Percentiles rank a stretch among this genome's conserved stretches.
Conservation (phyloP, 2,113 vertebrate genomes). For the Psittacara wagleri region DNA sequence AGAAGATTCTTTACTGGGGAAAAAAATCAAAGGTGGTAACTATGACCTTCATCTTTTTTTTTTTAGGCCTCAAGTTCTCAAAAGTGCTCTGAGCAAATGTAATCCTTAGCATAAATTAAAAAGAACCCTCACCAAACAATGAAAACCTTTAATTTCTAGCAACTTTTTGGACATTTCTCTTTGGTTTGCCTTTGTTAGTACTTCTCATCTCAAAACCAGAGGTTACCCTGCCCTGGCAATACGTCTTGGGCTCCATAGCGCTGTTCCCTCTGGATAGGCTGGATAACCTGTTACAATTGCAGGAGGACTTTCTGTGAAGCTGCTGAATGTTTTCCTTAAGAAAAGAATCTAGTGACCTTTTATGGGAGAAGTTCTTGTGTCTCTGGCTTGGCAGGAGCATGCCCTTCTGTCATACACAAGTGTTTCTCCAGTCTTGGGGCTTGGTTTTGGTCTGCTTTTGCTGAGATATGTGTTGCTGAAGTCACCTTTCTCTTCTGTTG, state of each 20-base stretch:
- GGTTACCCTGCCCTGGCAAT: background rate
- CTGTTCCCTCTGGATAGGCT: background rate
- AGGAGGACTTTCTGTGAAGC: background rate
- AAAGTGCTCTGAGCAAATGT: background rate
- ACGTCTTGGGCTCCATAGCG: rapidly evolving
- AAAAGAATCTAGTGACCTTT: background rate
- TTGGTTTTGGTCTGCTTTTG: background rate
- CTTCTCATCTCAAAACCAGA: background rate
- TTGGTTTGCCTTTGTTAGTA: background rate
- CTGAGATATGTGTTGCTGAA: background rate
- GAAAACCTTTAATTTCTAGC: background rate
- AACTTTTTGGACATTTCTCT: background rate
- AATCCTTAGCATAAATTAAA: background rate
- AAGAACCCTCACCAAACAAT: background rate
- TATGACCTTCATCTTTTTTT: background rate
- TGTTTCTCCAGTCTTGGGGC: background rate
- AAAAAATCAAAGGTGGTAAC: background rate
- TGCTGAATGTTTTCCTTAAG: background rate
- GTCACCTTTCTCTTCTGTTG: background rate
- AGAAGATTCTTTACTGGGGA: background rate
- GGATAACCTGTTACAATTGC: rapidly evolving
- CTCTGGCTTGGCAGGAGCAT: background rate
- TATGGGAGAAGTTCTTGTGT: background rate
- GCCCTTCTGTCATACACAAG: background rate
- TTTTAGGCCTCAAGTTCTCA: background rate